A percentile compares a stretch with the other conserved stretches of the same genome.
These are phyloP conservation scores for Ochropleura leucogaster DNA, from an alignment of 2,888 invertebrate species.

Conservation along the genomic window DNA sequence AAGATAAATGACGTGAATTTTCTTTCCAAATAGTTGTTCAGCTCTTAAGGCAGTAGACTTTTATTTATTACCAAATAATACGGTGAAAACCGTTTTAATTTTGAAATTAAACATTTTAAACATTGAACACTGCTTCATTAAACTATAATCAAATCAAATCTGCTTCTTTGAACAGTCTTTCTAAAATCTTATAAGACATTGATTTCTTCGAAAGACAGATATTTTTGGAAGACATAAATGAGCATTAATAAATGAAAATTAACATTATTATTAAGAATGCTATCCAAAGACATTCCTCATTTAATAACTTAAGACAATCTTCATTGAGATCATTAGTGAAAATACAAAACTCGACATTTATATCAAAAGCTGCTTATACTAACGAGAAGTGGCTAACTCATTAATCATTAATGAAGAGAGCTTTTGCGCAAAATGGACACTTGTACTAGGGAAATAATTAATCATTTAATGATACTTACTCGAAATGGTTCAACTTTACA, in stretches of 20 bases:
- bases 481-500: background rate
- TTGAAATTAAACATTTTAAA: conserved; percentile 7
- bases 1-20: conserved; percentile 46
- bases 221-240: background rate
- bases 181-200: background rate
- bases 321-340: conserved; percentile 23
- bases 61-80: conserved; percentile 22
- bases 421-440: background rate
- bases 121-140: background rate
- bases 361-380: conserved; percentile 2
- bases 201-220: background rate
- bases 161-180: background rate
- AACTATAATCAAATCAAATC: no score
- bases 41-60: background rate
- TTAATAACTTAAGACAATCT: conserved; percentile 37
- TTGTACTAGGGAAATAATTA: conserved; percentile 15
- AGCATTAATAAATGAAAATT: background rate
- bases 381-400: conserved; percentile 13
- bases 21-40: conserved; percentile 30
- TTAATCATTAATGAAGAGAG: conserved; percentile 34
- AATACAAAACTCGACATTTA: conserved; percentile 32
- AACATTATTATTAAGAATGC: background rate
- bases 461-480: background rate
- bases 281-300: conserved; percentile 8
- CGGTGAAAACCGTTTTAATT: background rate